phyloP scores from a whole-genome alignment of 2,113 vertebrate species.

The Toxotes jaculatrix region DNA sequence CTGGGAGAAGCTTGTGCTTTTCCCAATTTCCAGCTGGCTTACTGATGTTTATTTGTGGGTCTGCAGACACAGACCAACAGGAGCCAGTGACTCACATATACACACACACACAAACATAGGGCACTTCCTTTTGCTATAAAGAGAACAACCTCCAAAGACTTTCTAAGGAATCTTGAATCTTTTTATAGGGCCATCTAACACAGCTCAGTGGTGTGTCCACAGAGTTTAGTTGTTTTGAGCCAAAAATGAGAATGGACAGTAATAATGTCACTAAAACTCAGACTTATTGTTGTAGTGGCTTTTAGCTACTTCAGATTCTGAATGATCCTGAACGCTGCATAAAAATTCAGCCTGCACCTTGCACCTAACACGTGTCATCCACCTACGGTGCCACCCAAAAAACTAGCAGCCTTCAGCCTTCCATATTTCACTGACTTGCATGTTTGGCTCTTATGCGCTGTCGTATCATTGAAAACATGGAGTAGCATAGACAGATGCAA shows the following conservation, averaged over 20 bases:
- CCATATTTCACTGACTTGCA: conserved; percentile 5
- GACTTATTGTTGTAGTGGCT: too few species aligned
- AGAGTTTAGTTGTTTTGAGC: neutral
- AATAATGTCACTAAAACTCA: conserved; percentile 7
- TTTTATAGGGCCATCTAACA: conserved; percentile 57
- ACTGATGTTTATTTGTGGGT: conserved; percentile 83
- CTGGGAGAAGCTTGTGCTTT: conserved; percentile 75
- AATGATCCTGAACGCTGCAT: neutral
- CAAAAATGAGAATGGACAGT: neutral
- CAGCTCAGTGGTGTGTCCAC: conserved; percentile 16
- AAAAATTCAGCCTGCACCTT: neutral
- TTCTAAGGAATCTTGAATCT: conserved; percentile 60
- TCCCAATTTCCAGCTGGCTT: conserved; percentile 81
- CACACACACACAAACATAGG: conserved; percentile 45
- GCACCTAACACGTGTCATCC: neutral
- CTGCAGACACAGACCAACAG: conserved; percentile 83
- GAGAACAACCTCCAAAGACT: conserved; percentile 51
- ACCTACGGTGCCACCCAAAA: neutral
- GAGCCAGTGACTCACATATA: conserved; percentile 79
- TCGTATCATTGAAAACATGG: conserved; percentile 22
- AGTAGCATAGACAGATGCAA: conserved; percentile 26
- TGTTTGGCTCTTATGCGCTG: conserved; percentile 34
- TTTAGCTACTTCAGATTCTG: neutral
- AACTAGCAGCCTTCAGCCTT: neutral
- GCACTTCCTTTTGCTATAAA: conserved; percentile 64